Conservation (phyloP, 1,140 invertebrate species). For the Drosophila varians region DNA sequence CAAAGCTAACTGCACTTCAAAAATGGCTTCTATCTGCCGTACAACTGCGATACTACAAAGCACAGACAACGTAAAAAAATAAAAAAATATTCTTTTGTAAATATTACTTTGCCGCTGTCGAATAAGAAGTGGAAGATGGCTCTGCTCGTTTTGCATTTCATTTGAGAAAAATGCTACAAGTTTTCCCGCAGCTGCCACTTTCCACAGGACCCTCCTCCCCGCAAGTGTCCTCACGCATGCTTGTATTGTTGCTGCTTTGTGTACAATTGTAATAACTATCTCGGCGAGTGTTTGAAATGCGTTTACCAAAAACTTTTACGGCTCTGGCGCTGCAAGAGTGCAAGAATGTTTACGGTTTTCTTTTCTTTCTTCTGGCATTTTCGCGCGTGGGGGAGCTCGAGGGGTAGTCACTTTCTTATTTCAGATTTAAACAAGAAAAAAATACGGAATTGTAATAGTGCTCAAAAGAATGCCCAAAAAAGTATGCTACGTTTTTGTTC, state of each 20-base stretch:
- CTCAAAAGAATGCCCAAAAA: constrained; percentile 21
- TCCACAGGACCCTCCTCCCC: neutral
- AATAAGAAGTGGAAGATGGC: constrained; percentile 26
- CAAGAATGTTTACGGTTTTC: constrained; percentile 73
- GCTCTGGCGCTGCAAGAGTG: constrained; percentile 49
- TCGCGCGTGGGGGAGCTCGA: neutral
- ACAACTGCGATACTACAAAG: constrained; percentile 38
- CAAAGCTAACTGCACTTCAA: constrained; percentile 78
- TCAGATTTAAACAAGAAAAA: constrained; percentile 42
- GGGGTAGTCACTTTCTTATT: constrained; percentile 15
- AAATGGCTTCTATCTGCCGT: constrained; percentile 66
- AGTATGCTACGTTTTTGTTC: constrained; percentile 21
- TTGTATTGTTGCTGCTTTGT: constrained; percentile 53
- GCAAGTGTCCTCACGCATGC: constrained; percentile 14
- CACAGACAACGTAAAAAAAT: constrained; percentile 18
- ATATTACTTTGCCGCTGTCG: constrained; percentile 49
- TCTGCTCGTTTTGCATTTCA: constrained; percentile 70
- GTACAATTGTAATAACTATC: constrained; percentile 79
- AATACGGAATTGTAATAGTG: neutral
- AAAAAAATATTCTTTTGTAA: constrained; percentile 64
- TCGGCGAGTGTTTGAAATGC: constrained; percentile 81
- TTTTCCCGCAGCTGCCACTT: constrained; percentile 39
- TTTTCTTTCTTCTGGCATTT: constrained; percentile 11
- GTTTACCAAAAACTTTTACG: constrained; percentile 78
- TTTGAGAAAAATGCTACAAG: constrained; percentile 69